Percentiles rank a stretch among this genome's conserved stretches.
phyloP scores from a whole-genome alignment of 2,888 invertebrate genomes.

The Zele albiditarsus region DNA sequence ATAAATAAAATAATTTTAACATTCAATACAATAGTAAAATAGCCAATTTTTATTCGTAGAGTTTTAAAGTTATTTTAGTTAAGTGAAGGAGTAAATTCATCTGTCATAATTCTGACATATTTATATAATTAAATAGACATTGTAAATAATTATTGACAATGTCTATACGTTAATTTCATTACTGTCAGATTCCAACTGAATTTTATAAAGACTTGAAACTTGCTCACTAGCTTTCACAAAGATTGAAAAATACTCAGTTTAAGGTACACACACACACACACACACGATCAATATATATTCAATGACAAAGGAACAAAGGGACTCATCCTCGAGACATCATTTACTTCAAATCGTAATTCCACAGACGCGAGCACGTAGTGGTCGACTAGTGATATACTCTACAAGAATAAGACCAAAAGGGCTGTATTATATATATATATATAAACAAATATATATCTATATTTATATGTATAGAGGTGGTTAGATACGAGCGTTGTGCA shows the following conservation, averaged over 20 bases:
- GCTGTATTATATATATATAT: neutral
- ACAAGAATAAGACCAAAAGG: constrained; percentile 1
- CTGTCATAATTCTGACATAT: too few species aligned
- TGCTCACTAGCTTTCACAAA: constrained; percentile 1
- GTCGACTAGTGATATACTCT: constrained; percentile 5
- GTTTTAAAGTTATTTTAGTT: too few species aligned
- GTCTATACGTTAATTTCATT: too few species aligned
- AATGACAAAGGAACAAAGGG: constrained; percentile 33
- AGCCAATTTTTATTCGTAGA: too few species aligned
- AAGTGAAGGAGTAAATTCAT: too few species aligned
- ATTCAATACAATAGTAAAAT: too few species aligned
- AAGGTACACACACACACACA: constrained; percentile 9
- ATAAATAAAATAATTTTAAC: too few species aligned
- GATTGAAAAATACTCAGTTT: neutral
- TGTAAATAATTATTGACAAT: too few species aligned
- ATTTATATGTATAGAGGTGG: neutral
- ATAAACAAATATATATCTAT: too few species aligned
- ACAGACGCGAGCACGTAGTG: constrained; percentile 17
- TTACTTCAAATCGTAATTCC: constrained; percentile 26
- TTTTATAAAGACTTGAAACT: too few species aligned
- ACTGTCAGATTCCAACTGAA: too few species aligned
- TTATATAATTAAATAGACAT: too few species aligned
- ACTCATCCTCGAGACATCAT: constrained; percentile 31
- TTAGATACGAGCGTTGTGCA: neutral
- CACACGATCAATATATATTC: neutral